These are phyloP conservation scores for Cathartes aura DNA, from an alignment of 2,113 vertebrate species.

Conservation along the genomic window DNA sequence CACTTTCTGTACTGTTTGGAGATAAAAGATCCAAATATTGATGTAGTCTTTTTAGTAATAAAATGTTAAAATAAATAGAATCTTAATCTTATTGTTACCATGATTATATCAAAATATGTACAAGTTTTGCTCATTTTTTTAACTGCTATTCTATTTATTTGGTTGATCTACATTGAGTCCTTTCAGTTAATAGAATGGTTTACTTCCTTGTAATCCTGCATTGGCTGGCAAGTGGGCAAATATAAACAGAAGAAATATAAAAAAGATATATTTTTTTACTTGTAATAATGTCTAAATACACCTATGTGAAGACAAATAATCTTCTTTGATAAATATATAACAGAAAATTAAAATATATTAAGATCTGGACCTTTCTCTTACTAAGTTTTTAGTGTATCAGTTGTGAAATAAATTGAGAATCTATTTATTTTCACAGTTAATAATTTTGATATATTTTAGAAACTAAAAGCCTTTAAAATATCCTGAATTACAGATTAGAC, in stretches of 20 bases:
- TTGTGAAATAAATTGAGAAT: neutral
- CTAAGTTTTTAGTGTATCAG: neutral
- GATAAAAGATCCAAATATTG: neutral
- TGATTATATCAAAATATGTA: neutral
- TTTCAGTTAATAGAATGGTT: neutral
- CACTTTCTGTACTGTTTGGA: neutral
- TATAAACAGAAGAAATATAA: neutral
- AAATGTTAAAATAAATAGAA: neutral
- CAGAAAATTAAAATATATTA: neutral
- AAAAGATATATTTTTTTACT: neutral
- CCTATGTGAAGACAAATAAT: neutral
- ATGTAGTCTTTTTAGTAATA: neutral
- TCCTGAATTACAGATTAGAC: neutral
- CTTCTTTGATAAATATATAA: neutral
- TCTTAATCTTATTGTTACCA: neutral
- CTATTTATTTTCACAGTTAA: neutral
- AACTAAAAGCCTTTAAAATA: neutral
- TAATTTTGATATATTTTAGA: neutral
- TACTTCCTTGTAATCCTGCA: neutral
- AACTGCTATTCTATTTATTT: neutral
- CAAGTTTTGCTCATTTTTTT: neutral
- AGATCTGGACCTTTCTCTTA: neutral
- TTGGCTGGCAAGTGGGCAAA: neutral
- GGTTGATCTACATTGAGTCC: neutral
- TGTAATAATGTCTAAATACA: neutral